Percentiles rank a stretch among this genome's conserved stretches.
phyloP scores from a whole-genome alignment of 1,140 invertebrate species.

The Neodiprion pinetum region DNA sequence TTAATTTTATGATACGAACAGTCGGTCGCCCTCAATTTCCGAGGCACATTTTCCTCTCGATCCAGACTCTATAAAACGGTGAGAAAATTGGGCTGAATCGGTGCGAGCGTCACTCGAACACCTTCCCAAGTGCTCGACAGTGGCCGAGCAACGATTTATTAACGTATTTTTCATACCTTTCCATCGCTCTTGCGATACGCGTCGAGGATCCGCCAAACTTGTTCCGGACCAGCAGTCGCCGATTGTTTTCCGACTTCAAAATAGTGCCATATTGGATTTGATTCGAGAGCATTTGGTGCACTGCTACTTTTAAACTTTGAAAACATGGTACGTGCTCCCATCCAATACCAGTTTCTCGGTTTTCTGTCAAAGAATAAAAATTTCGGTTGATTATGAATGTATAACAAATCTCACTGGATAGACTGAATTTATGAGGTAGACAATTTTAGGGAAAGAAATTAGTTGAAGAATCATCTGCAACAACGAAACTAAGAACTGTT shows the following conservation, averaged over 20 bases:
- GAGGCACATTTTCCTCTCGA: no score
- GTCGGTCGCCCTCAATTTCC: no score
- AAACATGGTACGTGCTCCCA: constrained; percentile 69
- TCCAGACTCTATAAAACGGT: no score
- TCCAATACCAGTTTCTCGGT: constrained; percentile 28
- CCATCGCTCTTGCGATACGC: constrained; percentile 87
- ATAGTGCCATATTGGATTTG: constrained; percentile 87
- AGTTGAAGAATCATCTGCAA: no score
- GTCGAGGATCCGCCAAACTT: constrained; percentile 93
- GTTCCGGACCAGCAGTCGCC: constrained; percentile 88
- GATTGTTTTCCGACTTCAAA: constrained; percentile 89
- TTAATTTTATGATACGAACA: no score
- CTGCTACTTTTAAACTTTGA: constrained; percentile 76
- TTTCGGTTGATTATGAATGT: background rate
- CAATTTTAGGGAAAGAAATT: background rate
- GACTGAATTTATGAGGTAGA: no score
- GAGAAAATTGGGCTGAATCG: no score
- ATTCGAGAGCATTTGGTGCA: constrained; percentile 70
- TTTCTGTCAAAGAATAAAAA: constrained; percentile 8
- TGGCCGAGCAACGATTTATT: no score
- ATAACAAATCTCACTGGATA: background rate
- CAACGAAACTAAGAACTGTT: no score
- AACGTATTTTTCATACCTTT: constrained; percentile 73
- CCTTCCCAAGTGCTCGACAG: no score
- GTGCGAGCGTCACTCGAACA: no score